Percentiles rank a stretch among this genome's conserved stretches.
phyloP scores from a whole-genome alignment of 2,113 vertebrate genomes.

The Podiceps cristatus region DNA sequence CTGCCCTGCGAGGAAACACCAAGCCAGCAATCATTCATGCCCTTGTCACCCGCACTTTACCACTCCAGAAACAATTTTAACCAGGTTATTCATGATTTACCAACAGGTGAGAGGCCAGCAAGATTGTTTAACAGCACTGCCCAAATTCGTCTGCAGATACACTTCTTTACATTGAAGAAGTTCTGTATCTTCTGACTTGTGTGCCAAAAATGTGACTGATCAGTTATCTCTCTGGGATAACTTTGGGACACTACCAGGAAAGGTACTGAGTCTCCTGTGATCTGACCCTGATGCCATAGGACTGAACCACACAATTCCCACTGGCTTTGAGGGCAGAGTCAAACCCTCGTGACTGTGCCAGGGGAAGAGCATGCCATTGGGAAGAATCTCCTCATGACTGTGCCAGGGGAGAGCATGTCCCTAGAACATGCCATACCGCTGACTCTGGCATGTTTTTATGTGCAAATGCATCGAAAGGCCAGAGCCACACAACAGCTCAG shows the following conservation, averaged over 20 bases:
- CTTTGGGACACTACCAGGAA: neutral
- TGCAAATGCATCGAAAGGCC: neutral
- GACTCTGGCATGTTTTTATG: neutral
- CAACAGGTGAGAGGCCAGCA: neutral
- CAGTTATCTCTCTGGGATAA: neutral
- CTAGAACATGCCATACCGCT: neutral
- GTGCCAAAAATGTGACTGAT: neutral
- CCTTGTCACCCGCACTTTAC: neutral
- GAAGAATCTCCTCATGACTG: neutral
- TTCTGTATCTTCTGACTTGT: neutral
- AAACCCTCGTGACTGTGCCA: neutral
- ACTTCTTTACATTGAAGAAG: neutral
- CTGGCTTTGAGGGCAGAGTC: neutral
- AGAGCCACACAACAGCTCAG: neutral
- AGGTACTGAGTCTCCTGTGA: neutral
- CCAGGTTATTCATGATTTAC: neutral
- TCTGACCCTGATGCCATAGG: neutral
- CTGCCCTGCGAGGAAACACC: fast-evolving
- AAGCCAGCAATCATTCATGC: fast-evolving
- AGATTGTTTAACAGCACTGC: neutral
- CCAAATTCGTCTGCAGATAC: neutral
- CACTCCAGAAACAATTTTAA: neutral
- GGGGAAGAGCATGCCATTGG: neutral
- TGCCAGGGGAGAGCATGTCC: neutral
- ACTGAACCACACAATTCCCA: neutral